A percentile compares a stretch with the other conserved stretches of the same genome.
These are phyloP conservation scores for Griposia aprilina DNA, from an alignment of 2,888 invertebrate species.

Conservation along the genomic window DNA sequence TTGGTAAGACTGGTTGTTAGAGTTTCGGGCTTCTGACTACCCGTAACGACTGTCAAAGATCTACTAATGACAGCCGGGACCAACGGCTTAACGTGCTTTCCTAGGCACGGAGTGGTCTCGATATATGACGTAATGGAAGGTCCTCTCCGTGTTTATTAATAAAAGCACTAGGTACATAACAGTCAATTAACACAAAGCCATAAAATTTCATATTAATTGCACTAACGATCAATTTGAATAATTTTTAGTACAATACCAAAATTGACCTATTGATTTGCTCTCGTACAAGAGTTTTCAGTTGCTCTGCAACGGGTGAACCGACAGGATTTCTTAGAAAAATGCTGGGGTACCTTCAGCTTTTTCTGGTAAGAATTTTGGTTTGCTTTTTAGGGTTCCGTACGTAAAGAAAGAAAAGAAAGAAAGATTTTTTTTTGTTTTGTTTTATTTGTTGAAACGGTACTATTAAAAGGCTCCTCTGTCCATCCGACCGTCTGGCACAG, in stretches of 20 bases:
- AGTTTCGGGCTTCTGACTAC: too few species aligned
- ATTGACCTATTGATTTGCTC: not conserved
- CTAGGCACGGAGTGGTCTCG: not conserved
- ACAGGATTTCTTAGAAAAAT: slow-evolving; percentile 30
- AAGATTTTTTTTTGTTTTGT: too few species aligned
- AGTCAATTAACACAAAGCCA: slow-evolving; percentile 15
- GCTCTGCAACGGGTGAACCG: slow-evolving; percentile 2
- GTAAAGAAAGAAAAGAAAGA: not conserved
- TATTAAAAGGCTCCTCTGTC: too few species aligned
- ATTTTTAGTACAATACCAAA: not conserved
- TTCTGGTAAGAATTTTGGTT: slow-evolving; percentile 44
- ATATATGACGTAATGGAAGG: not conserved
- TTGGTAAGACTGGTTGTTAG: too few species aligned
- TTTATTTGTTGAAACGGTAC: too few species aligned
- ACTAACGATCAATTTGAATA: slow-evolving; percentile 33
- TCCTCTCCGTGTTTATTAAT: not conserved
- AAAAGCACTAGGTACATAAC: not conserved
- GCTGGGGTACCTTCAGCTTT: slow-evolving; percentile 27
- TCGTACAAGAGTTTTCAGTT: slow-evolving; percentile 20
- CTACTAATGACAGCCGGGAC: too few species aligned
- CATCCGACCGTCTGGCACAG: too few species aligned
- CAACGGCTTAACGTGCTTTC: not conserved
- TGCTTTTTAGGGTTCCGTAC: not conserved
- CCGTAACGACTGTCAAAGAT: too few species aligned
- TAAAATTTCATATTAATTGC: not conserved